These are phyloP conservation scores for Neelides sp. DNA, from an alignment of 1,140 invertebrate species.

Conservation along the genomic window DNA sequence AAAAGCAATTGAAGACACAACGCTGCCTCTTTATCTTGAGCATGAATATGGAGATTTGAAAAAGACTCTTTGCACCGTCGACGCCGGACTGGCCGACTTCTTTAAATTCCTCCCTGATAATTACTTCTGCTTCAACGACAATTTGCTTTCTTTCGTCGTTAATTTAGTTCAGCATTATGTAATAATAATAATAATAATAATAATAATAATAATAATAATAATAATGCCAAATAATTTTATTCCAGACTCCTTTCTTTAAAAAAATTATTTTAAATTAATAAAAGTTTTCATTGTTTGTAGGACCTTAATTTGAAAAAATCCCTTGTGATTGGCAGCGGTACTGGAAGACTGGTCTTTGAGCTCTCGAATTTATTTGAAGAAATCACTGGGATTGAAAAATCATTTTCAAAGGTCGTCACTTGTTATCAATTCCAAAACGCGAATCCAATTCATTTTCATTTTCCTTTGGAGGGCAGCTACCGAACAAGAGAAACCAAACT, in stretches of 20 bases:
- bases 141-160: conserved; percentile 17
- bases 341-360: conserved; percentile 19
- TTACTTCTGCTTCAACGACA: conserved; percentile 25
- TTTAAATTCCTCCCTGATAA: conserved; percentile 21
- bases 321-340: conserved; percentile 23
- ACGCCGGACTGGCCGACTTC: conserved; percentile 20
- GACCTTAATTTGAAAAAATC: conserved; percentile 5
- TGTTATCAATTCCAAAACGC: conserved; percentile 25
- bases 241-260: too few relatives aligned
- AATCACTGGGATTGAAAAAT: conserved; percentile 24
- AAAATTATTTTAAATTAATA: neutral
- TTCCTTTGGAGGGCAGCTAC: conserved; percentile 28
- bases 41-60: conserved; percentile 27
- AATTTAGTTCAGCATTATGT: neutral
- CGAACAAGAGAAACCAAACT: conserved; percentile 6
- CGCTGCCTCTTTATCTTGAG: conserved; percentile 20
- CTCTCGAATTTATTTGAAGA: conserved; percentile 18
- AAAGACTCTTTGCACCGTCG: conserved; percentile 3
- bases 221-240: neutral
- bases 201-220: neutral
- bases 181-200: neutral
- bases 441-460: conserved; percentile 11
- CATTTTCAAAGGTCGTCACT: conserved; percentile 17
- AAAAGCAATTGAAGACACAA: conserved; percentile 15
- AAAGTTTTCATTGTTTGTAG: conserved; percentile 10